Evolutionary conservation across 2,113 vertebrate species (phyloP), one percentile per base, ranked within the genome.

Genomic region (Bos indicus): DNA sequence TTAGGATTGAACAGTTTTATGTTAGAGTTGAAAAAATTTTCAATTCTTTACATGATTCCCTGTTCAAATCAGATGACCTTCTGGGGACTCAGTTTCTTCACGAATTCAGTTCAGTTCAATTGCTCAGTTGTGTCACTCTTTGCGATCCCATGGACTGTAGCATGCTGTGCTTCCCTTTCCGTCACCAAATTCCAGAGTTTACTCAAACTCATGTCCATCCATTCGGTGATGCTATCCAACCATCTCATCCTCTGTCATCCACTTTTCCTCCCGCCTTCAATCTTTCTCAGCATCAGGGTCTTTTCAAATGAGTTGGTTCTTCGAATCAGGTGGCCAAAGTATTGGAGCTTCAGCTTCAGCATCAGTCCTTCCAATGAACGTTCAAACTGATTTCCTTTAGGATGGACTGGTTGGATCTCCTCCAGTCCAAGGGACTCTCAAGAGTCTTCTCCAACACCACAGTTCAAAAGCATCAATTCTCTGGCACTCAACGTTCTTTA

Each of bases 1-100:
- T 98, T 99, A 98, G 98, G 96, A 98, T 97, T 96, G 92, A 98
- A 97, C 71, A 98, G 88, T 96, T 98, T 95, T 74, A 96, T 96
- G 96, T 98, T 98, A 98, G 95, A 98, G 98, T 92, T 25, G 54
- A 97, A 99, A 96, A 96, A 98, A 98, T 89, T 84, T 87, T 88
- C 5, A 28, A 19, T 57, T 43, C 21, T 78, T 91, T 77, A 28
- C 1, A 7, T 78, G 60, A 84, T 25, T 23, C 9, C 8, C 57
- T 88, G 3, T 57, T 57, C 7, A 93, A 87, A 82, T 88, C 30
- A 77, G 21, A 90, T 30, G 7, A 33, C 1, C 16, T 60, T 86
- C 82, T 26, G 48, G 52, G 6, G 81, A 86, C 78, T 96, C 43
- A 43, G 2, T 88, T n/a, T 93, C 56, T 74, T 74, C 19, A 23